Conservation (phyloP, 1,140 invertebrate genomes). For the Brachionus asplanchnoidis region DNA sequence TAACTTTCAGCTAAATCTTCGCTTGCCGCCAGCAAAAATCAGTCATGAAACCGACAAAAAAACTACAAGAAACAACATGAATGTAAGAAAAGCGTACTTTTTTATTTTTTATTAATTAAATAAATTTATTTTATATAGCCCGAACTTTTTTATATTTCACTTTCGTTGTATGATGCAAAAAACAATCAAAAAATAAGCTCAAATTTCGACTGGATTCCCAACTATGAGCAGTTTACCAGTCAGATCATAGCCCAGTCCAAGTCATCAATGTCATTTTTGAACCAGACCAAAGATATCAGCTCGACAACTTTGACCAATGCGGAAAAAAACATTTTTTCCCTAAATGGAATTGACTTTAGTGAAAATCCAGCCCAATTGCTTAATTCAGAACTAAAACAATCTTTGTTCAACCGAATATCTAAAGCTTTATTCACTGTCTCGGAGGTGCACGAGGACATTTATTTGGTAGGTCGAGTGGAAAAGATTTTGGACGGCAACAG, state of each 20-base stretch:
- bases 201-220: conserved; percentile 40
- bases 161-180: conserved; percentile 10
- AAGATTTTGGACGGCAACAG: conserved; percentile 11
- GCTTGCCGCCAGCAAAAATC: neutral
- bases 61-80: neutral
- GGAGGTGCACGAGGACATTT: conserved; percentile 10
- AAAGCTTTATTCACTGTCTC: conserved; percentile 25
- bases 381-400: neutral
- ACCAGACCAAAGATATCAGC: neutral
- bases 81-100: neutral
- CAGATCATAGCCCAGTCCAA: neutral
- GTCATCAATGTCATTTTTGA: neutral
- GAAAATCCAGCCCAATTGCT: neutral
- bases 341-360: conserved; percentile 6
- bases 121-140: neutral
- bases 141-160: neutral
- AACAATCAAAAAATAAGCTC: conserved; percentile 30
- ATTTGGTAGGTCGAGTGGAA: conserved; percentile 9
- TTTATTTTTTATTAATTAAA: neutral
- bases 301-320: neutral
- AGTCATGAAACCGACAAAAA: neutral
- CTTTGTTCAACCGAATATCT: neutral
- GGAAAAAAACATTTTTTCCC: conserved; percentile 8
- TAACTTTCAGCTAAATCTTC: conserved; percentile 25
- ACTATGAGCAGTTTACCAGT: neutral